Conservation (phyloP, 2,113 vertebrate genomes). For the Condylura cristata region DNA sequence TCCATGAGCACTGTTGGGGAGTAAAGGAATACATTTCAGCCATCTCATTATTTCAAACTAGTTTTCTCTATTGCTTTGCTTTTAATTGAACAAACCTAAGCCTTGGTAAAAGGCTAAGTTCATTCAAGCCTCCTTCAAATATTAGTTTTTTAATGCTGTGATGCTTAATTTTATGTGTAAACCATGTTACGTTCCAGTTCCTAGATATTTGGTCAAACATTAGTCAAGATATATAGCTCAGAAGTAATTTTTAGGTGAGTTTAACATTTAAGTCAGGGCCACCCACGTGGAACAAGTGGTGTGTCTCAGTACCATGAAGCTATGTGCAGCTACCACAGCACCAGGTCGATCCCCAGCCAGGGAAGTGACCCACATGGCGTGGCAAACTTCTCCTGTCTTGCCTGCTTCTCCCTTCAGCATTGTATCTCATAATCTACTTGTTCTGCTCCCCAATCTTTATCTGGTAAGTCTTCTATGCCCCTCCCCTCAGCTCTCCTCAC, state of each 20-base stretch:
- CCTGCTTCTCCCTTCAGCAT: no score
- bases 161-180: neutral
- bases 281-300: no score
- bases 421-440: no score
- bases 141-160: neutral
- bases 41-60: neutral
- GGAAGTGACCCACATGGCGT: no score
- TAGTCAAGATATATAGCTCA: neutral
- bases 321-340: no score
- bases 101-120: neutral
- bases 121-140: neutral
- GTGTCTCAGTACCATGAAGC: no score
- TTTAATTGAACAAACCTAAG: neutral
- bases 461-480: no score
- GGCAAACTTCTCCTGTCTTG: no score
- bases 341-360: no score
- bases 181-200: neutral
- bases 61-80: neutral
- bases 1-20: neutral
- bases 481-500: no score
- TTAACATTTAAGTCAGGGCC: neutral
- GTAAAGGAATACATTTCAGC: neutral
- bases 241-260: neutral
- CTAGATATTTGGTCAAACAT: neutral
- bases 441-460: no score